A percentile compares a stretch with the other conserved stretches of the same genome.
Conservation (phyloP, 2,113 vertebrate genomes). For the Hippocampus abdominalis region DNA sequence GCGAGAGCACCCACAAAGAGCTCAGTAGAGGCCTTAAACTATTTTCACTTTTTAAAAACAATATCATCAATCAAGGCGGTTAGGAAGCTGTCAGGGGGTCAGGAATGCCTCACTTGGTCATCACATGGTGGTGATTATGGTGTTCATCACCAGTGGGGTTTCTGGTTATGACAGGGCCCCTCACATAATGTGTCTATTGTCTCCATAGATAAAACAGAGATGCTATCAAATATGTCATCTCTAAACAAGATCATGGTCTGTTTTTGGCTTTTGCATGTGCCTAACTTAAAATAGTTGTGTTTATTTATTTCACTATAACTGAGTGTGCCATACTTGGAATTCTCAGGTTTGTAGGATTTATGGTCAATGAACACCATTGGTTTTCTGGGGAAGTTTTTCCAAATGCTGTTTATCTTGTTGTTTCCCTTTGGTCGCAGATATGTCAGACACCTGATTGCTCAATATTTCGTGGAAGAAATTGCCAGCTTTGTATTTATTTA, state of each 20-base stretch:
- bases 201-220: slow-evolving; percentile 18
- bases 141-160: slow-evolving; percentile 39
- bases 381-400: too few species aligned
- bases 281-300: slow-evolving; percentile 25
- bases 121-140: slow-evolving; percentile 61
- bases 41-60: slow-evolving; percentile 73
- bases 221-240: slow-evolving; percentile 39
- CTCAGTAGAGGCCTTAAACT: slow-evolving; percentile 47
- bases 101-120: slow-evolving; percentile 48
- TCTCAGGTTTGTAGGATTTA: too few species aligned
- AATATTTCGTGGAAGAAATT: too few species aligned
- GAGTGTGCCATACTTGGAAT: too few species aligned
- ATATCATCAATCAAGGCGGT: slow-evolving; percentile 75
- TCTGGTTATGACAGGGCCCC: slow-evolving; percentile 27
- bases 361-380: too few species aligned
- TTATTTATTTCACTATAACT: too few species aligned
- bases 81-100: slow-evolving; percentile 57
- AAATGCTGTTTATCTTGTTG: too few species aligned
- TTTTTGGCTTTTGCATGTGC: slow-evolving; percentile 12
- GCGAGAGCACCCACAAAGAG: slow-evolving; percentile 20
- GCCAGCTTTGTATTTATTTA: too few species aligned
- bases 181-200: slow-evolving; percentile 48
- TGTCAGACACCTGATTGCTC: too few species aligned
- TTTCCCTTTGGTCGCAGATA: too few species aligned
- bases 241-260: neutral